Evolutionary conservation across 2,888 invertebrate genomes (phyloP), one percentile per base, ranked within the genome.

Genomic region (Chrysina gloriosa): DNA sequence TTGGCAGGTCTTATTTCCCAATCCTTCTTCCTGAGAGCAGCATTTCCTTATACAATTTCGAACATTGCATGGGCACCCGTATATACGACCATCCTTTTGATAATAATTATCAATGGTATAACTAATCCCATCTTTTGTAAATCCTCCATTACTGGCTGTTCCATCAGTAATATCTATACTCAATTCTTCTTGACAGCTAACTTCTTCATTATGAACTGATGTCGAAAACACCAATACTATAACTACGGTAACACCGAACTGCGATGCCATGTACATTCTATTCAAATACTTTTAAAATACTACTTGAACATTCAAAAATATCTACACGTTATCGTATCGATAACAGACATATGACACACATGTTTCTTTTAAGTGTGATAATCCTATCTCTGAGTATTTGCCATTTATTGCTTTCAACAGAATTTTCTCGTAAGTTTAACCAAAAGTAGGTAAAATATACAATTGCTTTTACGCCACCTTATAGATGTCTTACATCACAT

Each of bases 101-200:
- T 58, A 66, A 48, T 66, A 66, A 27, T 66, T 56, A 11, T 58
- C 58, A 0, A 31, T 9, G 3, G 23, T 23, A 23, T 66, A 66
- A n/a, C 19, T 31, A 31, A 66, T 23, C 21, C 58, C 56, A 25
- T 58, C 34, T 48, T 66, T 47, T 11, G 25, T 34, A 25, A 66
- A 58, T 25, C 36, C 25, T 7, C 19, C 45, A 11, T 47, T 29
- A 14, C 16, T 7, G 3, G 14, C 11, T 7, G 36, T 23, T 31
- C 66, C 66, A 31, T 66, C 66, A 11, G 47, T 66, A 25, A 66
- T 58, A 47, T 66, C 58, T 2, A 66, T 27, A 19, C 58, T 48
- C 34, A 58, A 36, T 14, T 39, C 39, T 29, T 11, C 25, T 16
- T 54, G 42, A 45, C 65, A 65, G 7, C 27, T 58, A 27, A 58